Evolutionary conservation across 1,140 invertebrate species (phyloP).

Genomic region (Melipona quadrifasciata): DNA sequence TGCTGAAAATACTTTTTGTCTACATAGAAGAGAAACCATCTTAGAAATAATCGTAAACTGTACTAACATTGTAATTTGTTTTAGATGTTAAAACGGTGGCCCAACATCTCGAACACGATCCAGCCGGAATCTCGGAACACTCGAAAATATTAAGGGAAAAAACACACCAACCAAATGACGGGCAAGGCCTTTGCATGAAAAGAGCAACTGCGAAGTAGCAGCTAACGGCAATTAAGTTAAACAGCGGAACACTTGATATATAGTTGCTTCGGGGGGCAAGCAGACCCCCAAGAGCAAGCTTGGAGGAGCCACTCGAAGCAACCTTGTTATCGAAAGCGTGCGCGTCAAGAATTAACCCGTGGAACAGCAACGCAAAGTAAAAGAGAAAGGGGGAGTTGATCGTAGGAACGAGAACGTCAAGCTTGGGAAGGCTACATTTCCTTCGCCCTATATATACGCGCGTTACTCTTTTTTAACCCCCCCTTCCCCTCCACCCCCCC

Average conservation of each 20-base stretch:
- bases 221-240: constrained; percentile 45
- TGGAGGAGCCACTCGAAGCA: constrained; percentile 30
- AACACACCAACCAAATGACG: neutral
- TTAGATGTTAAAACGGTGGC: neutral
- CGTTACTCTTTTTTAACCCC: neutral
- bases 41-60: neutral
- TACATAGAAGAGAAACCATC: neutral
- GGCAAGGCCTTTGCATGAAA: neutral
- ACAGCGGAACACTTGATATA: constrained; percentile 41
- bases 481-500: too few species aligned
- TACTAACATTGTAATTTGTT: neutral
- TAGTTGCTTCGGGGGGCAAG: constrained; percentile 24
- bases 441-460: constrained; percentile 44
- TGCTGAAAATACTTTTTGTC: too few species aligned
- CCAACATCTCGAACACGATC: neutral
- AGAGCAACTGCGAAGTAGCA: constrained; percentile 21
- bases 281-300: neutral
- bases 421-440: constrained; percentile 55
- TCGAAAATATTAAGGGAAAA: neutral
- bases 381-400: neutral
- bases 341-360: constrained; percentile 51
- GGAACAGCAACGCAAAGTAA: constrained; percentile 24
- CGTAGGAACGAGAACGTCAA: constrained; percentile 7
- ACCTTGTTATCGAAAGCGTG: constrained; percentile 54
- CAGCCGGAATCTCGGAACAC: too few species aligned